Evolutionary conservation across 2,113 vertebrate species (phyloP), one percentile per base, ranked within the genome.

Genomic region (Oncorhynchus tshawytscha): DNA sequence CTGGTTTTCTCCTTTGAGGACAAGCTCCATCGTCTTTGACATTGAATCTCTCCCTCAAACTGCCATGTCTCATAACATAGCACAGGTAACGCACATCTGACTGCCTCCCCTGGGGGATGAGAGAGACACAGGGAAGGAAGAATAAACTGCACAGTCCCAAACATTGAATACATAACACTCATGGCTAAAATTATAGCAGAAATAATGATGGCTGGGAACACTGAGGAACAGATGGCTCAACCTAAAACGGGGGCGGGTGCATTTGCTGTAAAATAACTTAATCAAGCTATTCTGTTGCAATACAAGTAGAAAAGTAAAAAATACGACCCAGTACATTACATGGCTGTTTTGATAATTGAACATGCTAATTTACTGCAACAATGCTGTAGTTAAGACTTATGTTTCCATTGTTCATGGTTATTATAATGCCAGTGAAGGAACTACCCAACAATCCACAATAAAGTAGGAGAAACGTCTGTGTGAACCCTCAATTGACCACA

Each of bases 11-110:
- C 64, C 75, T 45, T 59, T 74, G 82, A 86, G 85, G 80, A 78
- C 80, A 78, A 78, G 51, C 77, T 73, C 57, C 59, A 15, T 79
- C 78, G 77, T 78, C 78, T 16, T 59, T 82, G 85, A 86, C 80
- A 84, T 76, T 80, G 82, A 80, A 27, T 84, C 60, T 57, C 67
- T 75, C 48, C 65, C 77, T 73, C 67, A 51, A 34, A 72, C 60
- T 62, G 49, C 49, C 25, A 22, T 65, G 49, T 65, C 25, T 77
- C 49, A 22, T 66, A 70, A 29, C 69, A 70, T 60, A 29, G 27
- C 25, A 67, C 62, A 73, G 62, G 81, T 74, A 79, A 69, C 25
- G 62, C 51, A 9, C 25, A 12, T 18, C 64, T 75, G 27, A 60
- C 67, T 65, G n/a, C 39, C 66, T 67, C 69, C 66, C 27, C 59